Evolutionary conservation across 1,140 invertebrate species (phyloP).

Genomic region (Harlomillsia oculata): DNA sequence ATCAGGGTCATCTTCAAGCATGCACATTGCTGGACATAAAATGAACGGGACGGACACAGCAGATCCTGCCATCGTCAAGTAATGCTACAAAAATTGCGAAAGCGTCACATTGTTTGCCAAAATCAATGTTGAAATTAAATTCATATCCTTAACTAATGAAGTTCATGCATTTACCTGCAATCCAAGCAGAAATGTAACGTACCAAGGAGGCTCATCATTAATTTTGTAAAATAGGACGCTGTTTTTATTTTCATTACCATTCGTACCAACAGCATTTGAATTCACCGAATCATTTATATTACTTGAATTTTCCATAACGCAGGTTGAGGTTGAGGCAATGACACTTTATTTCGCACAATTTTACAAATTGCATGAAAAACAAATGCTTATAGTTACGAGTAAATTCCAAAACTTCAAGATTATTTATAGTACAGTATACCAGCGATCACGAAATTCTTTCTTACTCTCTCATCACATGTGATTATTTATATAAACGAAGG

Average conservation of each 20-base stretch:
- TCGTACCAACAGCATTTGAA: not conserved
- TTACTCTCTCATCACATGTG: too few species aligned
- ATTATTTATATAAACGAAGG: too few species aligned
- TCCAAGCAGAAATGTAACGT: slow-evolving; percentile 69
- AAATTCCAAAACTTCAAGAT: not conserved
- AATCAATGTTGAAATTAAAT: not conserved
- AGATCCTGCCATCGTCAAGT: slow-evolving; percentile 77
- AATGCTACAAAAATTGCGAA: slow-evolving; percentile 53
- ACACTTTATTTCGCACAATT: not conserved
- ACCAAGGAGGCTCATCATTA: slow-evolving; percentile 72
- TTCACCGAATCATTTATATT: not conserved
- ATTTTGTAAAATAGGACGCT: slow-evolving; percentile 59
- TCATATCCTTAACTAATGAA: not conserved
- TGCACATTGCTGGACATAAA: slow-evolving; percentile 46
- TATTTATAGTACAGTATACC: too few species aligned
- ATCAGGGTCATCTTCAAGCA: slow-evolving; percentile 40
- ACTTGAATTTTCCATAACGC: not conserved
- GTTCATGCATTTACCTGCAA: slow-evolving; percentile 53
- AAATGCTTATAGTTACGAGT: not conserved
- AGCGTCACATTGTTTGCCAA: not conserved
- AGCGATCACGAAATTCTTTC: too few species aligned
- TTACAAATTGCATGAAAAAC: not conserved
- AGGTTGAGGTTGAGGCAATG: not conserved
- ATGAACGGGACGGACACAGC: slow-evolving; percentile 79
- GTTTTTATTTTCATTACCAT: not conserved